Conservation (phyloP, 1,140 invertebrate genomes). For the Aphelinus certus region DNA sequence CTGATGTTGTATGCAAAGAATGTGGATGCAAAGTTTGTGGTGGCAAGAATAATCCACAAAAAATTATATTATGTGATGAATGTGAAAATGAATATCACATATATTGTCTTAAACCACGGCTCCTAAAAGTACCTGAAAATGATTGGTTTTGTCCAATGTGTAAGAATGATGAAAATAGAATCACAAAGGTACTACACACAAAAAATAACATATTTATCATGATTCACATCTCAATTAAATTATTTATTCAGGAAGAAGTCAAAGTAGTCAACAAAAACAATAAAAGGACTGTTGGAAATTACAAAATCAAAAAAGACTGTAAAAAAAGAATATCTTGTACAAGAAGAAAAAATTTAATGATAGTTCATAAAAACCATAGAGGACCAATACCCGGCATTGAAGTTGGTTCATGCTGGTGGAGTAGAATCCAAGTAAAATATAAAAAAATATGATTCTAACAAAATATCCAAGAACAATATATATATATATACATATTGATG, state of each 20-base stretch:
- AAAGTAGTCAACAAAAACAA: background rate
- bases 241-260: no score
- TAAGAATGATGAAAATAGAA: constrained; percentile 78
- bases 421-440: constrained; percentile 76
- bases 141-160: constrained; percentile 85
- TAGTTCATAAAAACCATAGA: constrained; percentile 80
- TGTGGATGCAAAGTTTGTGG: constrained; percentile 82
- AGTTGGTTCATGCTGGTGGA: constrained; percentile 86
- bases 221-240: no score
- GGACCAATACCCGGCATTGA: constrained; percentile 86
- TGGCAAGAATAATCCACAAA: constrained; percentile 75
- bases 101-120: constrained; percentile 72
- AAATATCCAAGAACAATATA: background rate
- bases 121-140: constrained; percentile 74
- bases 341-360: constrained; percentile 74
- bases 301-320: constrained; percentile 72
- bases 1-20: constrained; percentile 72
- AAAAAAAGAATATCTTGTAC: constrained; percentile 88
- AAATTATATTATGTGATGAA: constrained; percentile 81
- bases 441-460: background rate
- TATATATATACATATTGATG: background rate
- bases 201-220: no score
- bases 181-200: constrained; percentile 68
- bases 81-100: constrained; percentile 78
- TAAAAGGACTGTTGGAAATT: constrained; percentile 19